Conservation (phyloP, 1,140 invertebrate species). For the Halictus rubicundus region DNA sequence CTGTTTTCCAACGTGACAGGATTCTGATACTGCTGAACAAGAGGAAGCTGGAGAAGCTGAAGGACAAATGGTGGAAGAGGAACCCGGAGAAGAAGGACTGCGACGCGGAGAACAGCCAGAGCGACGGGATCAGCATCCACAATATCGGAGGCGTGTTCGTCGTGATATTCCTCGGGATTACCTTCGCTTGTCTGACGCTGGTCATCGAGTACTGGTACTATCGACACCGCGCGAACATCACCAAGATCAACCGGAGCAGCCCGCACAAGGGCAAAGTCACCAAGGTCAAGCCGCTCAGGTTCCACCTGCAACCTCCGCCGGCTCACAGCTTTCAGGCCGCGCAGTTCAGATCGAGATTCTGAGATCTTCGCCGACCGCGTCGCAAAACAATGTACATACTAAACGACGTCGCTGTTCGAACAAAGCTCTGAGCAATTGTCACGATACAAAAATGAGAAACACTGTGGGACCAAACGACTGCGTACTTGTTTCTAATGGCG, state of each 20-base stretch:
- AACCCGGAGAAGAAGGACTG: constrained; percentile 90
- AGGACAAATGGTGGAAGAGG: constrained; percentile 97
- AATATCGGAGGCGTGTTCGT: constrained; percentile 99
- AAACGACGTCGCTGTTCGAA: no score
- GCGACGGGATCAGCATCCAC: constrained; percentile 97
- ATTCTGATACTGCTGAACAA: constrained; percentile 96
- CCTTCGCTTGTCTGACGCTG: constrained; percentile 94
- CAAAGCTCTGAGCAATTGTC: no score
- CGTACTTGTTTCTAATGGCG: no score
- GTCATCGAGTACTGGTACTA: constrained; percentile 98
- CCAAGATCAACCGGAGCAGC: constrained; percentile 40
- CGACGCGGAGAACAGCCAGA: constrained; percentile 94
- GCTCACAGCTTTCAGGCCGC: constrained; percentile 58
- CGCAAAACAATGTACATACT: no score
- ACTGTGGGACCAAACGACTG: no score
- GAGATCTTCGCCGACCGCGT: neutral
- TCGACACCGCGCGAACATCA: constrained; percentile 82
- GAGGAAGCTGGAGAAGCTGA: constrained; percentile 93
- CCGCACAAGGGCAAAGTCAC: constrained; percentile 45
- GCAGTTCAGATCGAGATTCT: constrained; percentile 66
- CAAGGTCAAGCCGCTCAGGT: constrained; percentile 64
- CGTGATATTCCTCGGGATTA: constrained; percentile 96
- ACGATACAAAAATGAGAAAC: no score
- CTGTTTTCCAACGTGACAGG: neutral
- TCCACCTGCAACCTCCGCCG: constrained; percentile 70